Conservation (phyloP, 2,113 vertebrate genomes). For the Bubo bubo region DNA sequence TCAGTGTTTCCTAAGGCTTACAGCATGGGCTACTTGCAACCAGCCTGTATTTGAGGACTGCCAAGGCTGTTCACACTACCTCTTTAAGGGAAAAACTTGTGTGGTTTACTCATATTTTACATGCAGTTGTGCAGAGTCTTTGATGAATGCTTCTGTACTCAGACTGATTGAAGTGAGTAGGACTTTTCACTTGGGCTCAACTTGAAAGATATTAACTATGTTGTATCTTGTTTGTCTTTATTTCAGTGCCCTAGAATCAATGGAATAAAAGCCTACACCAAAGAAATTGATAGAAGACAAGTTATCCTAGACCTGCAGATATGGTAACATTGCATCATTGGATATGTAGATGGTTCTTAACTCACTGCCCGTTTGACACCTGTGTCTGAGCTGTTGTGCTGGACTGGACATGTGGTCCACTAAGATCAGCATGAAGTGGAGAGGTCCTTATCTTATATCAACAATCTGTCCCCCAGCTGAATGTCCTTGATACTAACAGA, state of each 20-base stretch:
- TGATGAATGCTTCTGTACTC: background rate
- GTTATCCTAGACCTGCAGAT: slow-evolving; percentile 90
- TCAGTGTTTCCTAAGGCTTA: background rate
- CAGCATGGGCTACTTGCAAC: background rate
- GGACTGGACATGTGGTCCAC: background rate
- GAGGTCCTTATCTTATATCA: background rate
- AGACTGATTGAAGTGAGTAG: background rate
- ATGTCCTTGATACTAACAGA: background rate
- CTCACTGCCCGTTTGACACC: background rate
- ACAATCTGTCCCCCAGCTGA: background rate
- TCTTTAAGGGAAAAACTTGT: background rate
- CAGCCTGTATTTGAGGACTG: background rate
- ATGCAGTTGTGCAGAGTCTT: background rate
- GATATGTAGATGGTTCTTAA: background rate
- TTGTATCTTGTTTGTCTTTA: background rate
- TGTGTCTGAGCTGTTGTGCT: background rate
- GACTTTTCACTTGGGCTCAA: background rate
- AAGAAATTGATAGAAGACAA: slow-evolving; percentile 84
- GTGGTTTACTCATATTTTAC: background rate
- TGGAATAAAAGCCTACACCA: slow-evolving; percentile 85
- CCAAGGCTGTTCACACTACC: background rate
- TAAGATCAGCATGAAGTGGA: background rate
- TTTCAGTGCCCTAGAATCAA: slow-evolving; percentile 89
- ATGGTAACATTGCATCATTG: slow-evolving; percentile 72
- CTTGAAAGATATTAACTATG: background rate